Evolutionary conservation across 2,888 invertebrate genomes (phyloP).

Genomic region (Sycophila texana): DNA sequence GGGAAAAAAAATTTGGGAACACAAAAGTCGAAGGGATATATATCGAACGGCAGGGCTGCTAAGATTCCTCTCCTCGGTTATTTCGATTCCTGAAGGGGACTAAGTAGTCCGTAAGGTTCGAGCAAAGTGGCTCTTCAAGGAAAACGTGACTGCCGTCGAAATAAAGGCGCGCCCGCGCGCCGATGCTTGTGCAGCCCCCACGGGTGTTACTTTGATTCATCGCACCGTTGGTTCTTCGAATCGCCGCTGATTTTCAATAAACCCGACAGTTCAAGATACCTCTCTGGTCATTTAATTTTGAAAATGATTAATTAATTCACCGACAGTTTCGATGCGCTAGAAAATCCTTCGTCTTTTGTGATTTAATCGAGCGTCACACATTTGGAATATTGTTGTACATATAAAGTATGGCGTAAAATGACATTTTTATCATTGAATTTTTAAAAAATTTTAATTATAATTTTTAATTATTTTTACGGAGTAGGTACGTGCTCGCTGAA

Average conservation of each 20-base stretch:
- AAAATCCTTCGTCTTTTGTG: neutral
- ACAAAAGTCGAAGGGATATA: neutral
- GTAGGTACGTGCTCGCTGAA: no score
- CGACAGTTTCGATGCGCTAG: no score
- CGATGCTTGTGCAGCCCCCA: conserved; percentile 14
- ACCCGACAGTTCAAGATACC: neutral
- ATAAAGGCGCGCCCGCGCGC: conserved; percentile 35
- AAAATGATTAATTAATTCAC: no score
- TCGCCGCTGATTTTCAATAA: conserved; percentile 40
- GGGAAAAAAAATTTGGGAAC: conserved; percentile 9
- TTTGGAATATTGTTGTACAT: no score
- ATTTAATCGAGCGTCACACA: no score
- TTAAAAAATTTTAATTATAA: no score
- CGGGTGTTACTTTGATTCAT: conserved; percentile 48
- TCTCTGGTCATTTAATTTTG: neutral
- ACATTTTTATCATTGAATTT: no score
- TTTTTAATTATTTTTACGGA: no score
- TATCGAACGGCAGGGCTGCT: neutral
- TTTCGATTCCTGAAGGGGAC: conserved; percentile 10
- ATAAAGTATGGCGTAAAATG: no score
- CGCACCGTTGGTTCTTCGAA: conserved; percentile 30
- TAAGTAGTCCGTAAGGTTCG: conserved; percentile 24
- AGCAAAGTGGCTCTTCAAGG: conserved; percentile 40
- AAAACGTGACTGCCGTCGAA: conserved; percentile 45
- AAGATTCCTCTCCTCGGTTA: conserved; percentile 1